Conservation (phyloP, 2,113 vertebrate species). For the human (Homo sapiens) region DNA sequence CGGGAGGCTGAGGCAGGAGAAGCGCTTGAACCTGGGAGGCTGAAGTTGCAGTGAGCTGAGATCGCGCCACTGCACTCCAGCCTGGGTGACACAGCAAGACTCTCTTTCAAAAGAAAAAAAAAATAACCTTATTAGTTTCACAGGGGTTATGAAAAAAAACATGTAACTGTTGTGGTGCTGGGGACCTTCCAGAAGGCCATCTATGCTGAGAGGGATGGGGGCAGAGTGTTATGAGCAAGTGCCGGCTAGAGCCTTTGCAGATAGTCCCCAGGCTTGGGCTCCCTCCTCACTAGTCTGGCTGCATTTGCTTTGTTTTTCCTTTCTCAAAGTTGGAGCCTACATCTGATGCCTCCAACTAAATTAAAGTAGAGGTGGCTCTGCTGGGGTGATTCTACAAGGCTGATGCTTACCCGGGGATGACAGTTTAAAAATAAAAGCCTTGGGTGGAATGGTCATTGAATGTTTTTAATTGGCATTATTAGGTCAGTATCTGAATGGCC, state of each 20-base stretch:
- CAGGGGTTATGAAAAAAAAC: background rate
- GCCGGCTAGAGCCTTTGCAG: background rate
- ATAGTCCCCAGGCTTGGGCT: background rate
- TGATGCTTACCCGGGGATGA: background rate
- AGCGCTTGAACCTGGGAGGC: too few relatives aligned
- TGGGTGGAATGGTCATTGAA: background rate
- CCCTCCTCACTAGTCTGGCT: background rate
- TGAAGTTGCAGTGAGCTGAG: too few relatives aligned
- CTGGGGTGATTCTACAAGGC: background rate
- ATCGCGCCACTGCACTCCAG: too few relatives aligned
- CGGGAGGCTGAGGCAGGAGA: too few relatives aligned
- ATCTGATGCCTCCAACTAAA: background rate
- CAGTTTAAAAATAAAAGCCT: background rate
- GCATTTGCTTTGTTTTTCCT: background rate
- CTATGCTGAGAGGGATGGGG: background rate
- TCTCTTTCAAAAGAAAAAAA: too few relatives aligned
- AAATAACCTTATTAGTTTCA: background rate
- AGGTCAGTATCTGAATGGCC: background rate
- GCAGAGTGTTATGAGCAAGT: background rate
- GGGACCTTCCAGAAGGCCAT: background rate
- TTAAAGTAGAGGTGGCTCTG: background rate
- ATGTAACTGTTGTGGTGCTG: background rate
- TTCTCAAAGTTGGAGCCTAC: background rate
- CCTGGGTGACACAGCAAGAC: too few relatives aligned
- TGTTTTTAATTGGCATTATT: background rate